phyloP scores from a whole-genome alignment of 2,888 invertebrate species.

The Agonopterix arenella region DNA sequence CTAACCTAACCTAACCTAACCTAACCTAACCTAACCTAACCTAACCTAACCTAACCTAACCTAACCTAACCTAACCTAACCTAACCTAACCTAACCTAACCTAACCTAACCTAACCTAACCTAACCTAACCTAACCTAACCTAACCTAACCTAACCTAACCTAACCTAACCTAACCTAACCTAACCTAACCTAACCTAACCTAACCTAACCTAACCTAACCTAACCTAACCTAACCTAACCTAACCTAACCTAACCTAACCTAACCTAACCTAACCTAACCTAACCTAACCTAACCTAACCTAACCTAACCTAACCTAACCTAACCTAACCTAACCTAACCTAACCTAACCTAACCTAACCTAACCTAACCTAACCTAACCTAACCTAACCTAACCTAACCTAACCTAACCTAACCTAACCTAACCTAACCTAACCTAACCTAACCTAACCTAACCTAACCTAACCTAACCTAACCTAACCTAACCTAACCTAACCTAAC shows the following conservation, averaged over 20 bases:
- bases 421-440: slow-evolving; percentile 13
- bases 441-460: slow-evolving; percentile 15
- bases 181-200: slow-evolving; percentile 8
- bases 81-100: slow-evolving; percentile 17
- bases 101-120: slow-evolving; percentile 15
- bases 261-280: slow-evolving; percentile 11
- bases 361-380: slow-evolving; percentile 13
- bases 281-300: slow-evolving; percentile 15
- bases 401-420: slow-evolving; percentile 13
- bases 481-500: slow-evolving; percentile 18
- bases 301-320: slow-evolving; percentile 9
- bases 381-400: slow-evolving; percentile 15
- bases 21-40: slow-evolving; percentile 15
- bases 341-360: slow-evolving; percentile 14
- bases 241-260: slow-evolving; percentile 14
- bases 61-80: slow-evolving; percentile 23
- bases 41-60: slow-evolving; percentile 13
- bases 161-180: slow-evolving; percentile 12
- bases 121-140: slow-evolving; percentile 14
- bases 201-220: slow-evolving; percentile 6
- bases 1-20: slow-evolving; percentile 20
- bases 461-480: slow-evolving; percentile 18
- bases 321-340: slow-evolving; percentile 14
- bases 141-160: slow-evolving; percentile 11
- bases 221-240: slow-evolving; percentile 7